Evolutionary conservation across 2,113 vertebrate species (phyloP).

Genomic region (Sphyrna mokarran): DNA sequence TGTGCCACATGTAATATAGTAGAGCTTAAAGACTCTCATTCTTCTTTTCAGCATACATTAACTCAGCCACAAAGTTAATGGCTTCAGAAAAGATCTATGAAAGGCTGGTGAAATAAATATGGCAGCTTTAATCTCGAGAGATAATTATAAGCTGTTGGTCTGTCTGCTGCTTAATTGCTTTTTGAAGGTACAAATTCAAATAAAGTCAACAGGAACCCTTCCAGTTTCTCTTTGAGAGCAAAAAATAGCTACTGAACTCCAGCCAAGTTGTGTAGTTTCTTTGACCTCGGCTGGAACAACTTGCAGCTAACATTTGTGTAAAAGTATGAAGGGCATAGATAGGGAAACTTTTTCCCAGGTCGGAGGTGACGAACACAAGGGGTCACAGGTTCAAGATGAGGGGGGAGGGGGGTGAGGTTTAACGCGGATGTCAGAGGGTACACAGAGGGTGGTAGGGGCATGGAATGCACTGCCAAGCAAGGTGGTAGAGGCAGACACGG

Average conservation of each 20-base stretch:
- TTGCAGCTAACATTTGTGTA: neutral
- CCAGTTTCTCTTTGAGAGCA: neutral
- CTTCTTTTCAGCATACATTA: slow-evolving; percentile 25
- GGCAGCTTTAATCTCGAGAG: slow-evolving; percentile 25
- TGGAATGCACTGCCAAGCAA: too few relatives aligned
- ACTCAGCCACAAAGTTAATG: slow-evolving; percentile 20
- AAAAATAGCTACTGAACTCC: slow-evolving; percentile 20
- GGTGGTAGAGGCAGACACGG: too few relatives aligned
- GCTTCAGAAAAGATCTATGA: slow-evolving; percentile 19
- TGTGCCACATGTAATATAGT: neutral
- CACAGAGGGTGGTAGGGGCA: too few relatives aligned
- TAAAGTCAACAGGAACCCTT: neutral
- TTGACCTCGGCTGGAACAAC: neutral
- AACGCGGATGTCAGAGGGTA: too few relatives aligned
- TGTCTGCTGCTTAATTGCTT: slow-evolving; percentile 17
- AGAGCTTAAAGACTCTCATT: neutral
- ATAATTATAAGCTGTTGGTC: slow-evolving; percentile 23
- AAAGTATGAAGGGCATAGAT: too few relatives aligned
- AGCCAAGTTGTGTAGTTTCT: neutral
- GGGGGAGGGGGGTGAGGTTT: too few relatives aligned
- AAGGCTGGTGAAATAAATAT: slow-evolving; percentile 30
- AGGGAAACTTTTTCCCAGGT: too few relatives aligned
- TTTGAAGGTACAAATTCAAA: slow-evolving; percentile 34
- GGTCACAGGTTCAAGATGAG: too few relatives aligned
- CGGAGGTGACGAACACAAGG: too few relatives aligned